Evolutionary conservation across 2,888 invertebrate species (phyloP), one percentile per base, ranked within the genome.

Genomic region (Diarsia brunnea): DNA sequence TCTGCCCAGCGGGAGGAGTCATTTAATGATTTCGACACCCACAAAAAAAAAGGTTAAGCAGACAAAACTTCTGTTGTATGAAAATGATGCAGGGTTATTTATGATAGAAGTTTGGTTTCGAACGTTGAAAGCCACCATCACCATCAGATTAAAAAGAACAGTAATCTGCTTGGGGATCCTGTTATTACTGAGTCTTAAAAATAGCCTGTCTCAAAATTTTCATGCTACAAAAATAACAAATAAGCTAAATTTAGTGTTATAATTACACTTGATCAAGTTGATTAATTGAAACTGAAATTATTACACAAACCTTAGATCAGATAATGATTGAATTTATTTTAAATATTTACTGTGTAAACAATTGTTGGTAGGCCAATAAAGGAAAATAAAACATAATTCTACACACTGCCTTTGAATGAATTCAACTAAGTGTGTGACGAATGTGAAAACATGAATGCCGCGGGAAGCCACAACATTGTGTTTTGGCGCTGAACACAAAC

Each of bases 401-500:
- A 51, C 38, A 31, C 21, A 55, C 31, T 49, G 19, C 19, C 31
- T 49, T 64, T 68, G 47, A 82, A 70, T 82, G n/a, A 82, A 70
- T 73, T 47, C n/a, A 49, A 66, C 27, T 66, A 71, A 67, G 24
- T 21, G 55, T 61, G 65, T 16, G 74, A 71, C 68, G 51, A 69
- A 69, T 49, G 71, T 66, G 49, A 68, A 73, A 72, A 75, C 71
- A 53, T 60, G 31, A 47, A 79, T 69, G n/a, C 76, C 49, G 55
- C 66, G 53, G 49, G 45, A 47, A 74, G 69, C 66, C 69, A 69
- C 70, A 68, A 71, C 61, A 66, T 67, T 84, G 61, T 24, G 63
- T 75, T 80, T 75, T 69, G 75, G 58, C 53, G 69, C 53, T 69
- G 31, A 75, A 80, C 69, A 60, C 66, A 53, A 61, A 69, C 63